Conservation (phyloP, 2,113 vertebrate genomes). For the Haemorhous mexicanus region DNA sequence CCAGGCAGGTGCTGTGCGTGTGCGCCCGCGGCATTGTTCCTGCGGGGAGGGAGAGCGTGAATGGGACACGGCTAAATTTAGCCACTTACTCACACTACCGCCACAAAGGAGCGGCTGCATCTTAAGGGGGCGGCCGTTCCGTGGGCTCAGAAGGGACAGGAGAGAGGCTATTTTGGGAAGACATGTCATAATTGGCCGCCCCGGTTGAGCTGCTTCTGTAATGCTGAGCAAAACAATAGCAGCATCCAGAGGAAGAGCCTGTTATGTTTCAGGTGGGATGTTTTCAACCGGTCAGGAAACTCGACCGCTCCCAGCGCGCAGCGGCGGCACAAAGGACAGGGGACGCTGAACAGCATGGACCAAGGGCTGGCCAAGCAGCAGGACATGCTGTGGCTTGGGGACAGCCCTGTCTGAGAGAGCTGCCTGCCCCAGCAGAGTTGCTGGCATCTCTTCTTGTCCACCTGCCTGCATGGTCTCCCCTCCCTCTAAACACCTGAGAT, state of each 20-base stretch:
- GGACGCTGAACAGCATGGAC: conserved; percentile 57
- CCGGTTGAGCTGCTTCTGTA: conserved; percentile 73
- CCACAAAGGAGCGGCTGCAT: conserved; percentile 75
- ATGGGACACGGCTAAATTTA: conserved; percentile 75
- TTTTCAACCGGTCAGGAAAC: conserved; percentile 79
- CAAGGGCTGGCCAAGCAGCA: conserved; percentile 47
- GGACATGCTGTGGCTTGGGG: neutral
- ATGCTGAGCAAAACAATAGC: conserved; percentile 76
- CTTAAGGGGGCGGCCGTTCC: conserved; percentile 74
- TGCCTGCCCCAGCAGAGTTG: neutral
- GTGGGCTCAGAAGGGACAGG: conserved; percentile 72
- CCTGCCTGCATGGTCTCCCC: neutral
- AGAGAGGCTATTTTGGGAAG: conserved; percentile 76
- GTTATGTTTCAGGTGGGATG: conserved; percentile 83
- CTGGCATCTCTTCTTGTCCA: neutral
- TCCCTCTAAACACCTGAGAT: neutral
- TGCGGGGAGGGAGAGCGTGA: conserved; percentile 65
- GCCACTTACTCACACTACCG: conserved; percentile 64
- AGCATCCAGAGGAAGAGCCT: conserved; percentile 78
- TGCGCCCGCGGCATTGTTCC: conserved; percentile 74
- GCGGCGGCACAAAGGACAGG: conserved; percentile 75
- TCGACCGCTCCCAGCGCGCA: conserved; percentile 65
- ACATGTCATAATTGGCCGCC: conserved; percentile 75
- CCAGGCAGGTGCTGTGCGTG: conserved; percentile 74
- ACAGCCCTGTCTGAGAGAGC: neutral